phyloP scores from a whole-genome alignment of 1,140 invertebrate genomes.

The Paramacrobiotus metropolitanus region DNA sequence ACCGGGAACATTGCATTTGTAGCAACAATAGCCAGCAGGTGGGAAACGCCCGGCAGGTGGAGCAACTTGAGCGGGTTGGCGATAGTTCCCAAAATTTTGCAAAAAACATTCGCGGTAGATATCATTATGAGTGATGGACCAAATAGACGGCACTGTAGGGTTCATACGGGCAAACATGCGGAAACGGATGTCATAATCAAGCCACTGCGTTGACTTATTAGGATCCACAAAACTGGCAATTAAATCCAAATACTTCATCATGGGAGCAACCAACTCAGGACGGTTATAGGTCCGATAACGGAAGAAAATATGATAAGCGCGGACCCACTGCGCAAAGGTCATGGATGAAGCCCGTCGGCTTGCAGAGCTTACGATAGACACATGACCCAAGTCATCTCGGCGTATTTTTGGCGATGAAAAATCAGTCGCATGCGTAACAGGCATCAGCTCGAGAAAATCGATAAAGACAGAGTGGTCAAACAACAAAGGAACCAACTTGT shows the following conservation, averaged over 20 bases:
- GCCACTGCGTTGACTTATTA: neutral
- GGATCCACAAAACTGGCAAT: neutral
- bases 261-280: neutral
- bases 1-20: too few relatives aligned
- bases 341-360: too few relatives aligned
- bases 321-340: too few relatives aligned
- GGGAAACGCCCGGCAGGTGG: neutral
- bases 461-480: too few relatives aligned
- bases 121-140: neutral
- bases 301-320: too few relatives aligned
- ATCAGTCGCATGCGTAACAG: too few relatives aligned
- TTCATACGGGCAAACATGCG: neutral
- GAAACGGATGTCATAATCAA: neutral
- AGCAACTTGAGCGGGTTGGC: neutral
- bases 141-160: neutral
- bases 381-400: too few relatives aligned
- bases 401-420: too few relatives aligned
- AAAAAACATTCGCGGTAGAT: neutral
- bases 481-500: too few relatives aligned
- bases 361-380: too few relatives aligned
- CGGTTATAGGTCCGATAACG: neutral
- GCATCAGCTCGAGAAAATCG: too few relatives aligned
- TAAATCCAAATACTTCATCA: neutral
- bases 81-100: neutral
- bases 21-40: neutral